Evolutionary conservation across 2,888 invertebrate species (phyloP), one percentile per base, ranked within the genome.

Genomic region (Aproaerema taeniolella): DNA sequence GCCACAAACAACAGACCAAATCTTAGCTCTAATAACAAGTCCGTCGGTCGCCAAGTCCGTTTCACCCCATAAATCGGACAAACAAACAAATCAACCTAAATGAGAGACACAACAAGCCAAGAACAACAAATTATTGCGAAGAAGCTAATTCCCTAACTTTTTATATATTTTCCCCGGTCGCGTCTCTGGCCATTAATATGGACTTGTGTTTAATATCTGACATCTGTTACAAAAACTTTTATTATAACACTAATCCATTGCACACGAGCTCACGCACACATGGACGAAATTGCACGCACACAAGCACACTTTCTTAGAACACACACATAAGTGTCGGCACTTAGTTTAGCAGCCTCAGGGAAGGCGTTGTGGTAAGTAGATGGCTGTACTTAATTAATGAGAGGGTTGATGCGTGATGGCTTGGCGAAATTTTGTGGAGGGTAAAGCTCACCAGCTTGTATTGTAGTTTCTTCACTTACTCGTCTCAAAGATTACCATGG

Each of bases 221-320:
- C 85, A 86, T 85, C 82, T 86, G 85, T 82, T 83, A 76, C 85
- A 83, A 85, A 86, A 86, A 86, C 85, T 86, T 86, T 86, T 86
- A 86, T 86, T 85, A 85, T 85, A 83, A 86, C 67, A 77, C 81
- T 86, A 85, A 86, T 86, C 85, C 82, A 80, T 83, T 82, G 85
- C 83, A 82, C 70, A 74, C 72, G 64, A 29, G 13, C 53, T 44
- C 60, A 56, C 52, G 59, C 64, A 67, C 50, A 55, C 44, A 50
- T 39, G 49, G 20, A 20, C 20, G 4, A 4, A 20, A 6, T 58
- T 53, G 56, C 55, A 45, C 47, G 61, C 55, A 59, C 52, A 53
- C 47, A 50, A 43, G 47, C 10, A 8, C 13, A 24, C 33, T 16
- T 33, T 10, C 14, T 34, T 47, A 44, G 51, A 49, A 73, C 75